A percentile compares a stretch with the other conserved stretches of the same genome.
These are phyloP conservation scores for Andrena cerasifolii DNA, from an alignment of 1,140 invertebrate species.

Conservation along the genomic window DNA sequence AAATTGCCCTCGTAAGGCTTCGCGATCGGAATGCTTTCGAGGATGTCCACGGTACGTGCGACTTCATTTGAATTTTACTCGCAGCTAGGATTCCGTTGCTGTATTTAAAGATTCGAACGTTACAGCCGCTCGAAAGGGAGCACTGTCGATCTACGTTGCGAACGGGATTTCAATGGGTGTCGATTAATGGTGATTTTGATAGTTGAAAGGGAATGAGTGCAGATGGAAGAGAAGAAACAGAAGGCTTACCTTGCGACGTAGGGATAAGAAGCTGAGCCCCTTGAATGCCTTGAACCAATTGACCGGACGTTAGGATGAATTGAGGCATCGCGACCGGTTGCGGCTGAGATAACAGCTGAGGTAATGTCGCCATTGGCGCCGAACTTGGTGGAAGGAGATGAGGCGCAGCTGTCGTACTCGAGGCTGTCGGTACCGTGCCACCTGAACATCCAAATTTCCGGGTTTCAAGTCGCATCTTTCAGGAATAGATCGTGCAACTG, in stretches of 20 bases:
- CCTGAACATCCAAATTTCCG: constrained; percentile 68
- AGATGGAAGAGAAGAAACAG: constrained; percentile 31
- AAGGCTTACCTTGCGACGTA: constrained; percentile 92
- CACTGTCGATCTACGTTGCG: constrained; percentile 22
- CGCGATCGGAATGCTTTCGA: constrained; percentile 10
- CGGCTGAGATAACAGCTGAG: constrained; percentile 84
- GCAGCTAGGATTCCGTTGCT: too few relatives aligned
- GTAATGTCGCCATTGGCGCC: constrained; percentile 81
- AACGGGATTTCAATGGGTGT: constrained; percentile 9
- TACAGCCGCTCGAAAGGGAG: neutral
- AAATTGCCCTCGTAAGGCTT: constrained; percentile 27
- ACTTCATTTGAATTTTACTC: neutral
- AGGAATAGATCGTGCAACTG: too few relatives aligned
- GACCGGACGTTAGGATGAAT: constrained; percentile 94
- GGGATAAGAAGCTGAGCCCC: constrained; percentile 96
- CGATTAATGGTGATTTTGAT: constrained; percentile 8
- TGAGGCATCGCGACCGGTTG: constrained; percentile 92
- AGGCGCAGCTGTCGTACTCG: constrained; percentile 78
- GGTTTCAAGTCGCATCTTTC: neutral
- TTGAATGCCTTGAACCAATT: constrained; percentile 95
- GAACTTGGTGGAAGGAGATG: constrained; percentile 80
- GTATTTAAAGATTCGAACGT: neutral
- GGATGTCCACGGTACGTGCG: neutral
- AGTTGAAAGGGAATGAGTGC: constrained; percentile 9
- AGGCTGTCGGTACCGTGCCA: constrained; percentile 80